Evolutionary conservation across 2,797 vertebrate species (phyloP).

Genomic region (Tadarida brasiliensis): DNA sequence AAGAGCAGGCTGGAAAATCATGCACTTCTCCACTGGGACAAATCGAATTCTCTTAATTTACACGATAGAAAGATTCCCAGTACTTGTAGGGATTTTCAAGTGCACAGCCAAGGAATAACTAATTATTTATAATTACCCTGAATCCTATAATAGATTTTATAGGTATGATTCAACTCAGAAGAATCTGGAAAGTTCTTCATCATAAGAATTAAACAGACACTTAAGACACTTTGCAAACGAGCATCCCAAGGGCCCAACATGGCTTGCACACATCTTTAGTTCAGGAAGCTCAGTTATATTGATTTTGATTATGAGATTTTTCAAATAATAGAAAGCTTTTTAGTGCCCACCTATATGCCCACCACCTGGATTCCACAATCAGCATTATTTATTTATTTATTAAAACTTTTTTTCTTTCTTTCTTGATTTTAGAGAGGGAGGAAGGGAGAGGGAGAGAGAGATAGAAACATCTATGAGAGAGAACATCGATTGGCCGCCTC

Average conservation of each 20-base stretch:
- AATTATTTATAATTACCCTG: background rate
- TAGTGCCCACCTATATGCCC: background rate
- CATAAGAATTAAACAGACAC: background rate
- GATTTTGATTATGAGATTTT: background rate
- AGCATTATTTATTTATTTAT: background rate
- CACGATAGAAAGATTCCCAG: background rate
- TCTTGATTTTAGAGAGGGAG: too few species aligned
- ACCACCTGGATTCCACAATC: background rate
- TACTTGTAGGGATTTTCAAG: background rate
- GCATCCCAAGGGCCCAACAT: background rate
- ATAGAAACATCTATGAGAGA: too few species aligned
- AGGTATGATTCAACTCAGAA: constrained; percentile 39
- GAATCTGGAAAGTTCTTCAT: constrained; percentile 37
- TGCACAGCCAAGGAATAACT: background rate
- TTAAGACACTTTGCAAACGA: constrained; percentile 19
- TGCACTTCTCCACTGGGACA: background rate
- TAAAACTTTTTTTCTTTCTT: too few species aligned
- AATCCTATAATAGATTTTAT: background rate
- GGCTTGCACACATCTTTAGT: background rate
- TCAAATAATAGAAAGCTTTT: constrained; percentile 45
- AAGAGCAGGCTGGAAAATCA: background rate
- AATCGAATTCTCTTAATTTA: background rate
- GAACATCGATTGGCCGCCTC: too few species aligned
- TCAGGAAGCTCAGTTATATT: background rate
- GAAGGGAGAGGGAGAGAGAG: too few species aligned